Base-by-base conservation (phyloP, 2,797 vertebrate species). In the Sebastiscus tertius region DNA sequence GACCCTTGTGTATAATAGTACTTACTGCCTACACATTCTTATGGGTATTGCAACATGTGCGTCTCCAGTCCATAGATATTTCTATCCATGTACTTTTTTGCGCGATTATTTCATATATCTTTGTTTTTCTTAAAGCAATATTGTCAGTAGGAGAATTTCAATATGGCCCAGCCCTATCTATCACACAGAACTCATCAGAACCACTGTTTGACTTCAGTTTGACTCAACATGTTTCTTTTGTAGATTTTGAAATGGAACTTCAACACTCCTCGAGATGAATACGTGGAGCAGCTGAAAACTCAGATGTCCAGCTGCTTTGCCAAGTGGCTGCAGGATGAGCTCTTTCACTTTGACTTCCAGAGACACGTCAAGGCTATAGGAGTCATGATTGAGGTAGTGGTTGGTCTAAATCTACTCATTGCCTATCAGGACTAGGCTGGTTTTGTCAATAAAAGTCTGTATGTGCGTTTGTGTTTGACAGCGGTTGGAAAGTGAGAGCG, bases 221-320 rank as follows among this genome's bases (percentile, higher is more conserved):
- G 16, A 74, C 69, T 36, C 11, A 20, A 12, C 10, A 31, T 31
- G 29, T 71, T 22, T 75, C 34, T 60, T n/a, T 33, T 77, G 7
- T 60, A 99, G 99, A 97, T 98, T 59, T 92, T 99, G 34, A 99
- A 99, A 83, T 99, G 99, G 99, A 99, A 99, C 92, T 99, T 99
- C 89, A 97, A 96, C 42, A 97, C 97, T 39, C 98, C 99, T 8
- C 96, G 98, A 68, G 99, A 99, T 69, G 99, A 99, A 67, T 99
- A 99, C 20, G 96, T 98, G 77, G 99, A 99, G 79, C 99, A 99
- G 88, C 95, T 99, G 5, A 99, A 99, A 82, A 95, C 95, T 69
- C 99, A 99, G 33, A 99, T 99, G 97, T 96, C 97, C 27, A 94
- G 94, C 66, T 99, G 98, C 87, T 94, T 99, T 59, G 97, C 97